Base-by-base conservation (phyloP, 2,888 invertebrate genomes). In the Mythimna impura region DNA sequence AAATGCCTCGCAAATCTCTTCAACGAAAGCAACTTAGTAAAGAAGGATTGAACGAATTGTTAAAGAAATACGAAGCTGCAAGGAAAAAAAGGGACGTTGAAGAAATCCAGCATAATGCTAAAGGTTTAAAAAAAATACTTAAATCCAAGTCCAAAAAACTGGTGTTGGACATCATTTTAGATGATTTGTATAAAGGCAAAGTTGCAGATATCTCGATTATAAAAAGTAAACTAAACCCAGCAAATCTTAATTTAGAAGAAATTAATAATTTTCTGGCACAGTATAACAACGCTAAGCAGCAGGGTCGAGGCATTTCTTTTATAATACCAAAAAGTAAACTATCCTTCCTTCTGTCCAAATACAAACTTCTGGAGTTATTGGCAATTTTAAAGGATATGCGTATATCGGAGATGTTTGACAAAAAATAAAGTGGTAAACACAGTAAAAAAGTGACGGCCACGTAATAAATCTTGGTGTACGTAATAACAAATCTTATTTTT, bases 131-230 rank as follows among this genome's bases (percentile, higher is more conserved):
- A 55, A 69, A 66, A 30, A 7, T 54, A 1, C n/a, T 61, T n/a
- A 73, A 43, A 8, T 22, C 73, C 2, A 66, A 62, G 3, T 73
- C 73, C 3, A 61, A 73, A 43, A 69, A 34, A 62, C 47, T n/a
- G 17, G 14, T 73, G 5, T 61, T 76, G 9, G 65, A 76, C 25
- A 43, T 58, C 10, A 69, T 76, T n/a, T 12, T 73, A n/a, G 65
- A 73, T 52, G 68, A 73, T 69, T 61, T 73, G n/a, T 43, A 69
- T 43, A 52, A 62, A 69, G 76, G 76, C 20, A 76, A 69, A 30
- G 0, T 58, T n/a, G 43, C 68, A 8, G 62, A 68, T 0, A 20
- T 50, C 0, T 65, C 61, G n/a, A 34, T 73, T 50, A 36, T 76
- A 2, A 73, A 76, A 62, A 47, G 6, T 43, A 73, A 68, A 69